These are phyloP conservation scores for Phyllotreta cruciferae DNA, from an alignment of 2,888 invertebrate species.

Conservation along the genomic window DNA sequence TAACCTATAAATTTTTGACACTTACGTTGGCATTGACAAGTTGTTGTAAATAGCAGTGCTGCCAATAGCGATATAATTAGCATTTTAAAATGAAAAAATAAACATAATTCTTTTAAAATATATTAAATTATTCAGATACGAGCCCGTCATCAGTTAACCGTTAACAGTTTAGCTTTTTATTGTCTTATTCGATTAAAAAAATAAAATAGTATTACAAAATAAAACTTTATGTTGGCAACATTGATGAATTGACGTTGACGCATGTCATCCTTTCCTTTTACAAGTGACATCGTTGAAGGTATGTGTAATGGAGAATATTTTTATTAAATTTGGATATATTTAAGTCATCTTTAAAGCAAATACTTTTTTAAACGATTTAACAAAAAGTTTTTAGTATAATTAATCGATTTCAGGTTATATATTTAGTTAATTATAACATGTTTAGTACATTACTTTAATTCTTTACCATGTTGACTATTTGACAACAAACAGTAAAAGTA, in stretches of 20 bases:
- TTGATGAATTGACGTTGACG: conserved; percentile 29
- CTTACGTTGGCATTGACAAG: neutral
- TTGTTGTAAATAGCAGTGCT: too few relatives aligned
- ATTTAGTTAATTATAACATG: conserved; percentile 10
- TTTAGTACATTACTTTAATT: conserved; percentile 15
- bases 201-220: neutral
- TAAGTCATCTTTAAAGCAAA: conserved; percentile 31
- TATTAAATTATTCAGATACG: too few relatives aligned
- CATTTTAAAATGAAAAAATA: too few relatives aligned
- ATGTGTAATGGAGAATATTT: conserved; percentile 36
- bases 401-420: conserved; percentile 23
- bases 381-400: conserved; percentile 25
- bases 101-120: too few relatives aligned
- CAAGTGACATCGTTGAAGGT: conserved; percentile 45
- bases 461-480: conserved; percentile 23
- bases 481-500: conserved; percentile 42
- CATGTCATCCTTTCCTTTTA: conserved; percentile 42
- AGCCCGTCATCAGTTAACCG: neutral
- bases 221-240: conserved; percentile 1
- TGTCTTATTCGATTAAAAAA: conserved; percentile 6
- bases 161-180: neutral
- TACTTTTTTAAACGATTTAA: conserved; percentile 13
- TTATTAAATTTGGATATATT: conserved; percentile 37
- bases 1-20: conserved; percentile 3
- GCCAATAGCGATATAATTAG: too few relatives aligned